Conservation (phyloP, 92 coral and sea anemone species). For the Anthopleura xanthogrammica region DNA sequence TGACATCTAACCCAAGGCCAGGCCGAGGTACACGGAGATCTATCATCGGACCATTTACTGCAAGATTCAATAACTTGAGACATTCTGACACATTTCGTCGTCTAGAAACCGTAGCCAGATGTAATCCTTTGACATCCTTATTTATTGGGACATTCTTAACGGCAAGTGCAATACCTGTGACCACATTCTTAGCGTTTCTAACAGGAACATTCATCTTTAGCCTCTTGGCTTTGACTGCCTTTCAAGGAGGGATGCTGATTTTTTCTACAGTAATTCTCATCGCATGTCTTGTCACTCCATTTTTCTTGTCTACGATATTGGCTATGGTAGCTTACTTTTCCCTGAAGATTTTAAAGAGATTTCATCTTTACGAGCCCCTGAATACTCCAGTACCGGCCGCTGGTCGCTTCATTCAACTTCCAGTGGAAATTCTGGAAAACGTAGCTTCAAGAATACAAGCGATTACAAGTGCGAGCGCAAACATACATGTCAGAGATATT, state of each 20-base stretch:
- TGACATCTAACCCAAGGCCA: not conserved
- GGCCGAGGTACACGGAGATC: not conserved
- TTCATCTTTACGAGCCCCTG: not conserved
- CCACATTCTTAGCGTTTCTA: slow-evolving; percentile 18
- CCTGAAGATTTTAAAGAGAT: not conserved
- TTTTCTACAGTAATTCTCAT: slow-evolving; percentile 15
- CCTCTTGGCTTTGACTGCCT: slow-evolving; percentile 5
- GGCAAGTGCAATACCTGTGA: slow-evolving; percentile 32
- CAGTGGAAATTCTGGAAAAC: slow-evolving; percentile 1
- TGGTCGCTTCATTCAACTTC: not conserved
- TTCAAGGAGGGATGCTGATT: slow-evolving; percentile 38
- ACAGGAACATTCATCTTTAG: slow-evolving; percentile 21
- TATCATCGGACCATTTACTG: not conserved
- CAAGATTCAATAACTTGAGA: not conserved
- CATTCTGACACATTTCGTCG: slow-evolving; percentile 12
- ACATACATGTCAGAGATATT: not conserved
- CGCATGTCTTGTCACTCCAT: slow-evolving; percentile 20
- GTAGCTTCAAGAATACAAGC: slow-evolving; percentile 20
- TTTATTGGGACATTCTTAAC: slow-evolving; percentile 39
- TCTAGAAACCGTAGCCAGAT: not conserved
- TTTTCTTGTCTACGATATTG: slow-evolving; percentile 15
- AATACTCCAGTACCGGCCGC: not conserved
- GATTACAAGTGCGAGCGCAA: not conserved
- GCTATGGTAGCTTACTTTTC: slow-evolving; percentile 7
- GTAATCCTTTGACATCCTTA: slow-evolving; percentile 26